Evolutionary conservation across 2,113 vertebrate genomes (phyloP).

Genomic region (Ondatra zibethicus): DNA sequence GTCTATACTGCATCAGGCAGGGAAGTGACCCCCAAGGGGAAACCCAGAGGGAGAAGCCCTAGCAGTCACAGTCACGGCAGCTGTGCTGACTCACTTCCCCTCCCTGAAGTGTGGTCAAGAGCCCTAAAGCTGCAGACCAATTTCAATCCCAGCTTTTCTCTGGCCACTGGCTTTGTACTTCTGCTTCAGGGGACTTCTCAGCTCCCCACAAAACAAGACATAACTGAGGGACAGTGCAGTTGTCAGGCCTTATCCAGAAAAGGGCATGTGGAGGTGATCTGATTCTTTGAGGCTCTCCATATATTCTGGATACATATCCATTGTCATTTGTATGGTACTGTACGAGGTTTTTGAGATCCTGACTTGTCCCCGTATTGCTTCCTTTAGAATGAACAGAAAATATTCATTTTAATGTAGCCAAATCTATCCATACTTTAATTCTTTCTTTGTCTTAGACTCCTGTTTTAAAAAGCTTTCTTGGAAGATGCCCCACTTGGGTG

Average conservation of each 20-base stretch:
- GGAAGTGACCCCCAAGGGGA: constrained; percentile 19
- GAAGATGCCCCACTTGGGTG: background rate
- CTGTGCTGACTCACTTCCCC: constrained; percentile 38
- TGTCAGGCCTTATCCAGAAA: background rate
- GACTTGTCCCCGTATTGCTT: background rate
- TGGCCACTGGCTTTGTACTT: background rate
- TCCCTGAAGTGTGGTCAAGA: background rate
- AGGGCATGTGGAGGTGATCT: background rate
- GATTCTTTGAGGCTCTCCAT: background rate
- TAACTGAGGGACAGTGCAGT: background rate
- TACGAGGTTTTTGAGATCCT: background rate
- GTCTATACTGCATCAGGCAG: background rate
- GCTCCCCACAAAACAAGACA: background rate
- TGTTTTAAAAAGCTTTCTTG: background rate
- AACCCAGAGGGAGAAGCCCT: background rate
- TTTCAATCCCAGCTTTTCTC: background rate
- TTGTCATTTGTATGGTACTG: background rate
- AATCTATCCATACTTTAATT: background rate
- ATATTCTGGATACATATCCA: background rate
- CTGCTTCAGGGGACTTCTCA: background rate
- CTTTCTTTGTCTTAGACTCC: background rate
- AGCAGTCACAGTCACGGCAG: background rate
- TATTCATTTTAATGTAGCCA: background rate
- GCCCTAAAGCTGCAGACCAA: background rate
- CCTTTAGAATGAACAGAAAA: constrained; percentile 15